Base-by-base conservation (phyloP, 2,888 invertebrate species). In the Trachelus tabidus region DNA sequence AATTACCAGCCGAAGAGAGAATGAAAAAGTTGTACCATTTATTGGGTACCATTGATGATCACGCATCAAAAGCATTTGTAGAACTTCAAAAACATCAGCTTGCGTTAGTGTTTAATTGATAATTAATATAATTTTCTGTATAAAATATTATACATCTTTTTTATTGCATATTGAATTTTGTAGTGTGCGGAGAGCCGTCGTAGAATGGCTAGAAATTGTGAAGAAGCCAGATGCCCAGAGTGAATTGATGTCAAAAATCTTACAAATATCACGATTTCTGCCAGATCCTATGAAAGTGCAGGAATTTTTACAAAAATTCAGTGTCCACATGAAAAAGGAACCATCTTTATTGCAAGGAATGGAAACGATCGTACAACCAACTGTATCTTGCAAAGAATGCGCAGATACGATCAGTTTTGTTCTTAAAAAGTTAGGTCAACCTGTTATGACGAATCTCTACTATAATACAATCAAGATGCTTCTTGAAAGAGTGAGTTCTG, bases 391-490 rank as follows among this genome's bases (percentile, higher is more conserved):
- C 88, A 97, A 97, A 89, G 97, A 97, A 84, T 98, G 98, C 88
- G 97, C 98, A n/a, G 97, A 97, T 84, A 96, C 96, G 69, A 98
- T 98, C 81, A 94, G 94, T 92, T 86, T 88, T 81, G 96, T 98
- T 12, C 93, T 99, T 77, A 98, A 98, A 92, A 98, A 98, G 91
- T 93, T 99, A 4, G 99, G 98, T 0, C 96, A 97, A 87, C 98
- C 98, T 0, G 96, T 98, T 4, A 98, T 98, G 96, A 98, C 98
- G 3, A 98, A 98, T 92, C 92, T 98, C 68, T 97, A 98, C 91
- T 98, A 98, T 93, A 98, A 98, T 91, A 98, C 98, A 1, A 97
- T 99, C 69, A 99, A 99, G 93, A 97, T 97, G 95, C 92, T 99
- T 74, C 92, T 99, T 79, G 99, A 99, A 92, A 94, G 99, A 79